Percentiles rank a stretch among this genome's conserved stretches.
These are phyloP conservation scores for Ectropis crepuscularia DNA, from an alignment of 2,888 invertebrate genomes.

Conservation along the genomic window DNA sequence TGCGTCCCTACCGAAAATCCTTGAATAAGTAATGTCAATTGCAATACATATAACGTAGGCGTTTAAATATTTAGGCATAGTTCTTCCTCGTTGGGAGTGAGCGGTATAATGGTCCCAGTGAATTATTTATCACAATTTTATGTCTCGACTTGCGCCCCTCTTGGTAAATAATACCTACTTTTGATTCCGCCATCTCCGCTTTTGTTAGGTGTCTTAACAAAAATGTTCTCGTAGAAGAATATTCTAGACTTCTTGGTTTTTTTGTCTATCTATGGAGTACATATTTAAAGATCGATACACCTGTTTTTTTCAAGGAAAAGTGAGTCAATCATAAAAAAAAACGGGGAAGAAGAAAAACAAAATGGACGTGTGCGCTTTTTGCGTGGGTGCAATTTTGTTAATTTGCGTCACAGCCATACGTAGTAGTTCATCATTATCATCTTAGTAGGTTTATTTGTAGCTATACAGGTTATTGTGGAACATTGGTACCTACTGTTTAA, in stretches of 20 bases:
- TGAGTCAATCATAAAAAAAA: no score
- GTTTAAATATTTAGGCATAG: conserved; percentile 75
- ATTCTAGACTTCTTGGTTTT: background rate
- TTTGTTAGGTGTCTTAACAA: conserved; percentile 9
- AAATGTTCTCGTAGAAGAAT: background rate
- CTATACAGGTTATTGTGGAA: no score
- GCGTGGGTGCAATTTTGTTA: no score
- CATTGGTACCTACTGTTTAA: no score
- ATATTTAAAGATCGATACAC: background rate
- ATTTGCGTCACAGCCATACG: no score
- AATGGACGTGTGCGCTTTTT: no score
- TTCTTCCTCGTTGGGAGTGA: conserved; percentile 37
- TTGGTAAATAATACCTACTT: conserved; percentile 73
- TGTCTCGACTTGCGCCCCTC: conserved; percentile 67
- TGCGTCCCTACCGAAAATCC: conserved; percentile 64
- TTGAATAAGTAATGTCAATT: conserved; percentile 82
- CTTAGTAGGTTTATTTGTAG: no score
- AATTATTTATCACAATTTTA: conserved; percentile 81
- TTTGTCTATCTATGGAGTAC: background rate
- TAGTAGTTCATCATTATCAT: no score
- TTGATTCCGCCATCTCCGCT: conserved; percentile 58
- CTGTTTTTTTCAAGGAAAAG: no score
- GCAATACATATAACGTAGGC: conserved; percentile 81
- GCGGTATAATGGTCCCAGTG: conserved; percentile 73
- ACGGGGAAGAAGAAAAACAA: no score